Evolutionary conservation across 2,888 invertebrate species (phyloP).

Genomic region (Yponomeuta plumbellus): DNA sequence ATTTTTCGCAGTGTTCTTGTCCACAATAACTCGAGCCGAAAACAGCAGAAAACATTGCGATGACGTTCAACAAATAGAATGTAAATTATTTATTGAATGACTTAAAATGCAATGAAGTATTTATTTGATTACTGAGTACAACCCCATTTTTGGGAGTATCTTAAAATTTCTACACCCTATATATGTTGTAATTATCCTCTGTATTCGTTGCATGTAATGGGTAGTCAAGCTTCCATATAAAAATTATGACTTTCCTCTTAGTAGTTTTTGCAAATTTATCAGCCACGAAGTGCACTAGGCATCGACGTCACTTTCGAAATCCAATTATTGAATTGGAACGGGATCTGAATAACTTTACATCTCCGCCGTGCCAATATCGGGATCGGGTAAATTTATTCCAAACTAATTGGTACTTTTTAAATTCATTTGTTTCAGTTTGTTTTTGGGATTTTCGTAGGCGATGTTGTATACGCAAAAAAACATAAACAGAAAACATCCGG

Average conservation of each 20-base stretch:
- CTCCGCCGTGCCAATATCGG: neutral
- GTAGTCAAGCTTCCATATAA: too few species aligned
- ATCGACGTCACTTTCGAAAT: neutral
- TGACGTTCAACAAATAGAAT: too few species aligned
- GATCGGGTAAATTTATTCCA: neutral
- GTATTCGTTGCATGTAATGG: too few species aligned
- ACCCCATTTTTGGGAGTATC: too few species aligned
- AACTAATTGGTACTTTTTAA: neutral
- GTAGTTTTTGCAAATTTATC: neutral
- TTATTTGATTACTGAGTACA: too few species aligned
- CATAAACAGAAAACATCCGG: neutral
- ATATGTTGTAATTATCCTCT: too few species aligned
- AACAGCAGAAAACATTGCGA: too few species aligned
- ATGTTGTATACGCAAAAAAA: neutral
- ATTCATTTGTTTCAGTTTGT: neutral
- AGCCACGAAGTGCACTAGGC: neutral
- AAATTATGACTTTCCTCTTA: neutral
- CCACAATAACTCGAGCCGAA: too few species aligned
- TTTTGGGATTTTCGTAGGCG: neutral
- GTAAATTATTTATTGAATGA: too few species aligned
- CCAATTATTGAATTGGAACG: neutral
- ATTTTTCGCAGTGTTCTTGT: too few species aligned
- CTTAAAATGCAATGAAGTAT: too few species aligned
- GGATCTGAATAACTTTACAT: constrained; percentile 1
- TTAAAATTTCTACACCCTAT: too few species aligned